These are phyloP conservation scores for Seira sanloemensis DNA, from an alignment of 2,888 invertebrate species.

Conservation along the genomic window DNA sequence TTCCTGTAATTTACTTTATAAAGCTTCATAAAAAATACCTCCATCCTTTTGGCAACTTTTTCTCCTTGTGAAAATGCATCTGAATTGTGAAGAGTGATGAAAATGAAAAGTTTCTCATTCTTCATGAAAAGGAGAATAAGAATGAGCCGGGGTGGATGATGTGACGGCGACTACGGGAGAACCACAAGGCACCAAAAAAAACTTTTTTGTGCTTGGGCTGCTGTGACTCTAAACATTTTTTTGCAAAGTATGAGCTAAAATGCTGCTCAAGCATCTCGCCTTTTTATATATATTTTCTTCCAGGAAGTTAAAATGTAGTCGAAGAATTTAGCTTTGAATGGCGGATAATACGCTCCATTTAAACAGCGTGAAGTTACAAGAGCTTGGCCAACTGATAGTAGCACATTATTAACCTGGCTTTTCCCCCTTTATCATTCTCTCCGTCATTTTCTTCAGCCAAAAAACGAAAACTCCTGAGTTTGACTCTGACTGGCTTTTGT, in stretches of 20 bases:
- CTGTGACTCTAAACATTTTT: too few species aligned
- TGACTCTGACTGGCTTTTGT: not conserved
- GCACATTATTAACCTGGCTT: not conserved
- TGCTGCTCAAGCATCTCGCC: not conserved
- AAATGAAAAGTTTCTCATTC: not conserved
- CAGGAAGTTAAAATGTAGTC: not conserved
- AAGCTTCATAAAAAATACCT: not conserved
- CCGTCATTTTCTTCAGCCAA: constrained; percentile 1
- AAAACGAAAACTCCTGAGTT: not conserved
- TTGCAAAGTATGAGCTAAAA: not conserved
- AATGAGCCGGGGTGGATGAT: too few species aligned
- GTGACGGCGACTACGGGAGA: too few species aligned
- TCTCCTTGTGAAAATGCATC: not conserved
- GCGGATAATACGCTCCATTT: not conserved
- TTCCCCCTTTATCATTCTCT: constrained; percentile 1
- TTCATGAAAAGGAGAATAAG: not conserved
- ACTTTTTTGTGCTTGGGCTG: too few species aligned
- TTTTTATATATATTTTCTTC: not conserved
- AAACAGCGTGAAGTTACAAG: not conserved
- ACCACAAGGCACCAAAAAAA: not conserved
- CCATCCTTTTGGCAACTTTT: not conserved
- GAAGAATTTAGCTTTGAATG: not conserved
- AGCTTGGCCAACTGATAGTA: not conserved
- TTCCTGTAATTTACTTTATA: constrained; percentile 4
- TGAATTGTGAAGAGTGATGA: not conserved